phyloP scores from a whole-genome alignment of 2,888 invertebrate genomes.

The Leucoptera coffeella region DNA sequence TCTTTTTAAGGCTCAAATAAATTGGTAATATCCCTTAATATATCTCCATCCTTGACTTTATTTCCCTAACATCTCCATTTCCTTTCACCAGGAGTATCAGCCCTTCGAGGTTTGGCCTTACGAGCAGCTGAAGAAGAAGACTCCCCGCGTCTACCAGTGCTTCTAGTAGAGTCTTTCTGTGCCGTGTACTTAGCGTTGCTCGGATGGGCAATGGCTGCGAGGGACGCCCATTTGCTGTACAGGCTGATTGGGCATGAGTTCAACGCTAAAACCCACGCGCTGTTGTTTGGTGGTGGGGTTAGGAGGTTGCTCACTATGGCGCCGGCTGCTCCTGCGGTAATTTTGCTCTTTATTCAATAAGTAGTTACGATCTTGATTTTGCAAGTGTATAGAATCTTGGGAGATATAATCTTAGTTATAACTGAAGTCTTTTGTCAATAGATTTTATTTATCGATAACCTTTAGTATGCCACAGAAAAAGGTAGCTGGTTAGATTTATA shows the following conservation, averaged over 20 bases:
- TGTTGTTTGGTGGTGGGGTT: slow-evolving; percentile 86
- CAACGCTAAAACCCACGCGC: slow-evolving; percentile 70
- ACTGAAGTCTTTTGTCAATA: too few species aligned
- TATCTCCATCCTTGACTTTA: too few species aligned
- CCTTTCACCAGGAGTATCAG: slow-evolving; percentile 89
- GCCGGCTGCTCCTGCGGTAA: slow-evolving; percentile 42
- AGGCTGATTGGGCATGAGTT: slow-evolving; percentile 80
- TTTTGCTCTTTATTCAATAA: too few species aligned
- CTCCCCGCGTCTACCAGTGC: slow-evolving; percentile 83
- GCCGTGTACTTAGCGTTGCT: slow-evolving; percentile 89
- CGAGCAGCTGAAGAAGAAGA: slow-evolving; percentile 93
- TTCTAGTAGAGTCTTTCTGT: slow-evolving; percentile 89
- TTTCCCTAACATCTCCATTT: too few species aligned
- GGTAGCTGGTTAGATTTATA: too few species aligned
- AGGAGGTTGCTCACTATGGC: slow-evolving; percentile 78
- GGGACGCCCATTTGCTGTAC: slow-evolving; percentile 88
- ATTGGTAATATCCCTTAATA: too few species aligned
- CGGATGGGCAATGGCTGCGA: slow-evolving; percentile 86
- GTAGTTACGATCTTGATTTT: slow-evolving; percentile 1
- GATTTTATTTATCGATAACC: too few species aligned
- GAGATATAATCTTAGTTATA: too few species aligned
- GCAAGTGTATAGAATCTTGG: slow-evolving; percentile 10
- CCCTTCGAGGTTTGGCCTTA: slow-evolving; percentile 81
- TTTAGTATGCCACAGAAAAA: too few species aligned
- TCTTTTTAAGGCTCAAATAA: too few species aligned